phyloP scores from a whole-genome alignment of 2,888 invertebrate species.

The Fragum whitleyi region DNA sequence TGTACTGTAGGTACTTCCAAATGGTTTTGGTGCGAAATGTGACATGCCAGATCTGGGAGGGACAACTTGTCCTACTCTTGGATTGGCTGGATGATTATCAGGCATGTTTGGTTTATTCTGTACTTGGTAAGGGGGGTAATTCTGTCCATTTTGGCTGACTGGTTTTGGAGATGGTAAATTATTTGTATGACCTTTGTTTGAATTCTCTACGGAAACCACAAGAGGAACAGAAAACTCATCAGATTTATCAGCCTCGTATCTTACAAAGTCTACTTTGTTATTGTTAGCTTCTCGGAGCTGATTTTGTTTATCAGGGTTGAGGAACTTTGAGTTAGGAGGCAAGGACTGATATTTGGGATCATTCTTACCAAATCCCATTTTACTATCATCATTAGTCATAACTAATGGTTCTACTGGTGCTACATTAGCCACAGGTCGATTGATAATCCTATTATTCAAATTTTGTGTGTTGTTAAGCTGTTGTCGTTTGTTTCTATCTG shows the following conservation, averaged over 20 bases:
- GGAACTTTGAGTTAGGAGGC: conserved; percentile 94
- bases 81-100: conserved; percentile 20
- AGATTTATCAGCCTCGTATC: conserved; percentile 54
- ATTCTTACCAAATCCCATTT: conserved; percentile 90
- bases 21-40: conserved; percentile 80
- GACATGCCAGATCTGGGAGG: conserved; percentile 66
- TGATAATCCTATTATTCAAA: conserved; percentile 60
- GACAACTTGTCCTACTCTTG: conserved; percentile 32
- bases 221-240: conserved; percentile 67
- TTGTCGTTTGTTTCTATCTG: conserved; percentile 52
- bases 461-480: conserved; percentile 60
- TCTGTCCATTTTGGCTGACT: conserved; percentile 48
- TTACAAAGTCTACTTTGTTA: conserved; percentile 57
- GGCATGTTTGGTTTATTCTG: conserved; percentile 5
- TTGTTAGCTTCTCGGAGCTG: conserved; percentile 64
- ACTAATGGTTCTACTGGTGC: conserved; percentile 85
- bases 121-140: conserved; percentile 34
- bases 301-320: conserved; percentile 64
- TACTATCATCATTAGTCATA: conserved; percentile 73
- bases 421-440: conserved; percentile 75
- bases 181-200: conserved; percentile 57
- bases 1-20: conserved; percentile 78
- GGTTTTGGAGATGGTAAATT: conserved; percentile 63
- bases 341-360: conserved; percentile 96
- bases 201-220: conserved; percentile 64